Evolutionary conservation across 2,888 invertebrate species (phyloP).

Genomic region (Diarsia dahlii): DNA sequence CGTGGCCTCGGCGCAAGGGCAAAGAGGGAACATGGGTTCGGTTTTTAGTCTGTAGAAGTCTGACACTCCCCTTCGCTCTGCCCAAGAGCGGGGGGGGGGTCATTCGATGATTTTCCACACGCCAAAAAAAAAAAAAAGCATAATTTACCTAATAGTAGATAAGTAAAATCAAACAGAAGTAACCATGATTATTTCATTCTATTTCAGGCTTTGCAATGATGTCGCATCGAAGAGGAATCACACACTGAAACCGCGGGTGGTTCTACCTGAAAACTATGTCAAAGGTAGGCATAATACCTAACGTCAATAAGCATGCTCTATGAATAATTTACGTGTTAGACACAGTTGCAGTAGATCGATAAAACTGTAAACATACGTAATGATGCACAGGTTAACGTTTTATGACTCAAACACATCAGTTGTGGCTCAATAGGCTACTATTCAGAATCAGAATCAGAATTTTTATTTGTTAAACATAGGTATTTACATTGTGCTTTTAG

Average conservation of each 20-base stretch:
- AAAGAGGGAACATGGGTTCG: too few relatives aligned
- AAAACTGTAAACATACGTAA: constrained; percentile 17
- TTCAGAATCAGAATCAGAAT: too few relatives aligned
- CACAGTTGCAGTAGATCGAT: constrained; percentile 37
- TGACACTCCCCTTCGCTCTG: too few relatives aligned
- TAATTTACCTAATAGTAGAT: not conserved
- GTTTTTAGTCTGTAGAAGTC: too few relatives aligned
- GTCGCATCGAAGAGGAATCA: constrained; percentile 90
- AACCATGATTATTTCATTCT: constrained; percentile 33
- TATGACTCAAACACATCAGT: not conserved
- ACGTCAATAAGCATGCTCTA: constrained; percentile 29
- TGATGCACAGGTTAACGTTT: not conserved
- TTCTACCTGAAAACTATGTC: constrained; percentile 93
- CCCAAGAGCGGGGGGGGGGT: too few relatives aligned
- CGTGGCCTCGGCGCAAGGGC: too few relatives aligned
- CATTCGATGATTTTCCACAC: too few relatives aligned
- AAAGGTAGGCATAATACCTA: constrained; percentile 90
- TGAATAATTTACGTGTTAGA: constrained; percentile 26
- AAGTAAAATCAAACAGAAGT: not conserved
- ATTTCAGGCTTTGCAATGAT: constrained; percentile 89
- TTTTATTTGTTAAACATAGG: too few relatives aligned
- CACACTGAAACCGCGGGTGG: constrained; percentile 92
- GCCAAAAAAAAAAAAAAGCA: too few relatives aligned
- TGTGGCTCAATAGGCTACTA: not conserved
- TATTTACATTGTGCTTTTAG: too few relatives aligned